Percentiles rank a stretch among this genome's conserved stretches.
These are phyloP conservation scores for Conus ventricosus DNA, from an alignment of 1,140 invertebrate genomes.

Conservation along the genomic window DNA sequence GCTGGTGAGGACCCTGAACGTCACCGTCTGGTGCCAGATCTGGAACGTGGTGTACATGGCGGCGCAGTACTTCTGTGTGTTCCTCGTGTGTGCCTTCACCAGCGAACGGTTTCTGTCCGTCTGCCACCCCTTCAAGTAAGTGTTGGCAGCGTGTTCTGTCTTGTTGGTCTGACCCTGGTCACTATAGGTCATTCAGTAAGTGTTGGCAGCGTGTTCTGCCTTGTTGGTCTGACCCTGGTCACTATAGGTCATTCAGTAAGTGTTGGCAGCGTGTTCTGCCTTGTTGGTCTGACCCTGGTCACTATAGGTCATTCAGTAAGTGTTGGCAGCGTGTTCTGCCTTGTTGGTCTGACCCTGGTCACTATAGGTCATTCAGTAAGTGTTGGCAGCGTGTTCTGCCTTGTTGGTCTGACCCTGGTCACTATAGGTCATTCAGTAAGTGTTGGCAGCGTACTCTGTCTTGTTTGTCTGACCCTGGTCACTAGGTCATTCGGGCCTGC, in stretches of 20 bases:
- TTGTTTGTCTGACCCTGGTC: no score
- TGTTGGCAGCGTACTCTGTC: no score
- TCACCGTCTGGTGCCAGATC: constrained; percentile 54
- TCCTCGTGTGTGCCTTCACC: constrained; percentile 83
- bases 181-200: background rate
- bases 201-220: background rate
- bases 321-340: no score
- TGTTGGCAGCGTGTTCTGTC: background rate
- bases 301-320: no score
- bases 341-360: no score
- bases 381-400: no score
- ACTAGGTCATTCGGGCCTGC: no score
- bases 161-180: background rate
- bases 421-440: no score
- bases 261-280: background rate
- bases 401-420: no score
- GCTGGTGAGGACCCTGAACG: constrained; percentile 56
- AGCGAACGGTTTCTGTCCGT: constrained; percentile 89
- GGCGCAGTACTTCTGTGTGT: constrained; percentile 60
- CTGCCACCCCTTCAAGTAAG: constrained; percentile 81
- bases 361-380: no score
- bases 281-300: background rate
- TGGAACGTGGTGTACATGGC: constrained; percentile 61
- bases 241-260: no score
- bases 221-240: background rate